phyloP scores from a whole-genome alignment of 2,888 invertebrate species.

The Rhodophaea formosa region DNA sequence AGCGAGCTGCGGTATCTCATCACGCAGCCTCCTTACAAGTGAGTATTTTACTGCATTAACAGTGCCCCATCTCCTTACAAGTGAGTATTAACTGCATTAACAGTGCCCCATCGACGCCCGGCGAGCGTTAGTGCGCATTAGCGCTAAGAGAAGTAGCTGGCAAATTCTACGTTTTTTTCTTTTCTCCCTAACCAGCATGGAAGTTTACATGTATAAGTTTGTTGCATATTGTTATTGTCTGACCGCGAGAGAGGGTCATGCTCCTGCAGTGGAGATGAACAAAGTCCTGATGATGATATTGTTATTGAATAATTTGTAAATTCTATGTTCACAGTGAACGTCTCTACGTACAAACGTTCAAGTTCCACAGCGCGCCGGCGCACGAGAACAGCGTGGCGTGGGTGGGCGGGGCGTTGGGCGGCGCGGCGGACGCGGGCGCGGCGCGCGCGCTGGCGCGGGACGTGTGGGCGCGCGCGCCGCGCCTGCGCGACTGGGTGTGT shows the following conservation, averaged over 20 bases:
- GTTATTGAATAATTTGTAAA: too few species aligned
- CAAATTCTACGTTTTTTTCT: too few species aligned
- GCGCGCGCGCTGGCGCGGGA: constrained; percentile 88
- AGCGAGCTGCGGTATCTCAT: constrained; percentile 87
- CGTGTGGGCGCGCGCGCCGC: constrained; percentile 84
- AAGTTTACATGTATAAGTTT: too few species aligned
- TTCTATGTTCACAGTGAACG: constrained; percentile 31
- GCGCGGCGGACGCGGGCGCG: constrained; percentile 83
- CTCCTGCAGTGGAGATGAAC: too few species aligned
- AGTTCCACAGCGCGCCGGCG: constrained; percentile 90
- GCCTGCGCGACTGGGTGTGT: constrained; percentile 91
- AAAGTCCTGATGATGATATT: too few species aligned
- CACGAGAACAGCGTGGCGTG: constrained; percentile 90
- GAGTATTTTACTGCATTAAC: not conserved
- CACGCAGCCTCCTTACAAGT: constrained; percentile 82
- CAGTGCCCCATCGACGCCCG: too few species aligned
- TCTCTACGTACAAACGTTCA: constrained; percentile 69
- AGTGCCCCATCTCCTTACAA: not conserved
- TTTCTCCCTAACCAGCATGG: not conserved
- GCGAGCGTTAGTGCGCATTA: too few species aligned
- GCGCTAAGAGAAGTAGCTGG: too few species aligned
- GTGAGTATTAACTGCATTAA: too few species aligned
- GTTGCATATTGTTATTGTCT: too few species aligned
- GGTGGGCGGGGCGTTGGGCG: constrained; percentile 88
- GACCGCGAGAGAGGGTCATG: too few species aligned